Evolutionary conservation across 2,888 invertebrate species (phyloP).

Genomic region (Eumacrocentrus americanus): DNA sequence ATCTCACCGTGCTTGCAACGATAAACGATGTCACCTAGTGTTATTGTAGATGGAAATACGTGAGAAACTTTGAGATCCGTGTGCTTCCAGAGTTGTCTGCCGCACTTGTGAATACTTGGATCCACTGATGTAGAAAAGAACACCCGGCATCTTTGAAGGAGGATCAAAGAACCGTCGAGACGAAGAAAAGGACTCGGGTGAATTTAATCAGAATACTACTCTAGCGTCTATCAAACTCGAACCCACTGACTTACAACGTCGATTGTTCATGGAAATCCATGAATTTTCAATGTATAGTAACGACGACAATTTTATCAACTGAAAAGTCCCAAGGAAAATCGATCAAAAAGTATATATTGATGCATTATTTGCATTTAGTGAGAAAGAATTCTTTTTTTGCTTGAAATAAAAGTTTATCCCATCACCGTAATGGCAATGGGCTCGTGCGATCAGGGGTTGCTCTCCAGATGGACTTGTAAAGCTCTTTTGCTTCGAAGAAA

Average conservation of each 20-base stretch:
- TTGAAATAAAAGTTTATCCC: neutral
- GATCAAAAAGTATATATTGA: no score
- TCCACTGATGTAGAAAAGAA: slow-evolving; percentile 38
- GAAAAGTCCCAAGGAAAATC: neutral
- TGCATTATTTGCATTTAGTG: no score
- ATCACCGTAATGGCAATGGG: neutral
- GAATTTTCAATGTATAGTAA: slow-evolving; percentile 2
- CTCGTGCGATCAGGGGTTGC: neutral
- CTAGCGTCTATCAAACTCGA: slow-evolving; percentile 19
- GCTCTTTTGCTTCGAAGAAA: neutral
- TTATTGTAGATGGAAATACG: neutral
- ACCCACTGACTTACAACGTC: neutral
- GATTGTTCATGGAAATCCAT: slow-evolving; percentile 10
- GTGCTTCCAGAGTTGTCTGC: slow-evolving; percentile 2
- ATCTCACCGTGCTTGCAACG: neutral
- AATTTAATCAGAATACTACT: slow-evolving; percentile 37
- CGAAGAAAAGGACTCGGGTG: slow-evolving; percentile 35
- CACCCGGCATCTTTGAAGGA: slow-evolving; percentile 37
- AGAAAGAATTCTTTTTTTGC: no score
- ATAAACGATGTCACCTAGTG: neutral
- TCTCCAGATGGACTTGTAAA: neutral
- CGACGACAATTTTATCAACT: neutral
- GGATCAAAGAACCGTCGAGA: slow-evolving; percentile 35
- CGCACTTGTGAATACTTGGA: slow-evolving; percentile 28
- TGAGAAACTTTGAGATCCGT: slow-evolving; percentile 13